Evolutionary conservation across 2,888 invertebrate species (phyloP).

Genomic region (Pammene aurita): DNA sequence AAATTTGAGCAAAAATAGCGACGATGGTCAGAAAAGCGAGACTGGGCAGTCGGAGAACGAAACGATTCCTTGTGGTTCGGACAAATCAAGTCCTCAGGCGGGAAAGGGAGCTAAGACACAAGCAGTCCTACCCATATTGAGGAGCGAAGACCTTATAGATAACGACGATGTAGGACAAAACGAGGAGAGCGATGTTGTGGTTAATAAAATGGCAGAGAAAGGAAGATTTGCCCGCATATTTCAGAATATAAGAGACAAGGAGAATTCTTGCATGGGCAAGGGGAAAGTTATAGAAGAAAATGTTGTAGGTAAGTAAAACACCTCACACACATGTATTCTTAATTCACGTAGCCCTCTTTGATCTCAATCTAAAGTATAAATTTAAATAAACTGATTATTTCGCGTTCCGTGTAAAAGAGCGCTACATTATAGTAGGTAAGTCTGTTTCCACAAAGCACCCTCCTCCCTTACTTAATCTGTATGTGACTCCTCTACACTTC

Average conservation of each 20-base stretch:
- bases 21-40: conserved; percentile 75
- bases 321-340: background rate
- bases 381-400: too few relatives aligned
- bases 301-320: conserved; percentile 68
- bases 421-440: too few relatives aligned
- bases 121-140: conserved; percentile 77
- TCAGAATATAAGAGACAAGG: conserved; percentile 74
- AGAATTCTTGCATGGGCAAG: conserved; percentile 78
- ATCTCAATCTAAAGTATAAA: too few relatives aligned
- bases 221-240: conserved; percentile 74
- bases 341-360: background rate
- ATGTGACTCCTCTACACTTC: too few relatives aligned
- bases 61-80: conserved; percentile 77
- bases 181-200: conserved; percentile 71
- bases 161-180: conserved; percentile 52
- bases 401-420: too few relatives aligned
- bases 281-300: conserved; percentile 78
- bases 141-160: conserved; percentile 75
- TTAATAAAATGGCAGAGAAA: conserved; percentile 68
- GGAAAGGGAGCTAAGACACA: conserved; percentile 75
- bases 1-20: conserved; percentile 71
- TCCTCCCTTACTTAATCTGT: too few relatives aligned
- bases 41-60: conserved; percentile 77
- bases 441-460: too few relatives aligned
- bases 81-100: conserved; percentile 76